These are phyloP conservation scores for Brachionus paranguensis DNA, from an alignment of 1,140 invertebrate species.

Conservation along the genomic window DNA sequence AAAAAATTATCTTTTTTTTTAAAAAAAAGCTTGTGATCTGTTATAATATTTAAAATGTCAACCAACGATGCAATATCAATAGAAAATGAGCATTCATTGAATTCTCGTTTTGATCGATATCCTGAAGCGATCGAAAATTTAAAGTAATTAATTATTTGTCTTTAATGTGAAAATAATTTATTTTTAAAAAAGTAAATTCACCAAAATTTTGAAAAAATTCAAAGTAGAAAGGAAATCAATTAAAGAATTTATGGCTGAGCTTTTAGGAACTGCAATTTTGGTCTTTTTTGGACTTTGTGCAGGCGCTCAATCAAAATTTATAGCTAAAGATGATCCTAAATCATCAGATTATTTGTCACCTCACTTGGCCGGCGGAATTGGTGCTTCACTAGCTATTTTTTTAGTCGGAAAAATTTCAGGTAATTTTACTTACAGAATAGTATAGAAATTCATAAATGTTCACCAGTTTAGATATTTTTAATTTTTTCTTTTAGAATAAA, in stretches of 20 bases:
- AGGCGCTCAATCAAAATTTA: conserved; percentile 2
- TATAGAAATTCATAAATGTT: too few species aligned
- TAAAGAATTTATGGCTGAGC: conserved; percentile 14
- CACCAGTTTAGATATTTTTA: too few species aligned
- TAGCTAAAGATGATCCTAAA: background rate
- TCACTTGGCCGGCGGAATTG: background rate
- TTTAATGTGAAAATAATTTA: too few species aligned
- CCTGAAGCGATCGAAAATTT: background rate
- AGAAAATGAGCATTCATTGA: background rate
- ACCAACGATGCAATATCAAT: background rate
- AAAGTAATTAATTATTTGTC: background rate
- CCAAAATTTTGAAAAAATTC: background rate
- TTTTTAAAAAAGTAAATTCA: background rate
- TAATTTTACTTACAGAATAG: background rate
- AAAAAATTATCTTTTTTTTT: background rate
- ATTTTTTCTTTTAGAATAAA: too few species aligned
- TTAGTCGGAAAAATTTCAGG: conserved; percentile 27
- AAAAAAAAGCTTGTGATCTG: background rate
- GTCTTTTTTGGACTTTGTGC: background rate
- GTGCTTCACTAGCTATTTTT: background rate
- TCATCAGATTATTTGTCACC: background rate
- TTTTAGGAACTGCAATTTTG: conserved; percentile 18
- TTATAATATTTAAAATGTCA: background rate
- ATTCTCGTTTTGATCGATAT: background rate
- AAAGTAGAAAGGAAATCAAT: background rate